Conservation (phyloP, 2,888 invertebrate species). For the Cataglyphis rosenhaueri region DNA sequence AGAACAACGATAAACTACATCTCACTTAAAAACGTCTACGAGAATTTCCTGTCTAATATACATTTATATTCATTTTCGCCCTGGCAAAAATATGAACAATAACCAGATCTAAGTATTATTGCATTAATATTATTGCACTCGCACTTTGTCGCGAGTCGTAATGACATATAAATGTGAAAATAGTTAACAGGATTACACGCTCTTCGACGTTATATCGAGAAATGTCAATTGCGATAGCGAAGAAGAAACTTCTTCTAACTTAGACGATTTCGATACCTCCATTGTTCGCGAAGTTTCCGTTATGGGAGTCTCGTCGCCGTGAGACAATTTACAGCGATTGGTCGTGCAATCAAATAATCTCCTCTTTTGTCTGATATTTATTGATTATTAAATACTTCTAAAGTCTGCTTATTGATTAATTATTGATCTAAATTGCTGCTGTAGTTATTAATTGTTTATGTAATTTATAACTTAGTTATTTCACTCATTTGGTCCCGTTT, state of each 20-base stretch:
- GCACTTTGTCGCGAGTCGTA: not conserved
- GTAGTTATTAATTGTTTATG: not conserved
- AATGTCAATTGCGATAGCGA: constrained; percentile 36
- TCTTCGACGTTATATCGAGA: constrained; percentile 8
- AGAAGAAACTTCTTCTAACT: constrained; percentile 57
- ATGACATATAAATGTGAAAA: not conserved
- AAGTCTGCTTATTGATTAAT: not conserved
- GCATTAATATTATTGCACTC: not conserved
- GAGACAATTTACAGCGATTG: constrained; percentile 41
- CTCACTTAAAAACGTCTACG: not conserved
- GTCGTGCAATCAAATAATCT: constrained; percentile 26
- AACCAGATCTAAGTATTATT: constrained; percentile 3
- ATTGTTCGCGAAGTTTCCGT: constrained; percentile 42
- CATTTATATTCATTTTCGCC: not conserved
- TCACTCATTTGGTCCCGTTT: not conserved
- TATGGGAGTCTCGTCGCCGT: constrained; percentile 26
- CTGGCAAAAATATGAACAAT: not conserved
- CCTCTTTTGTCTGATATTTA: not conserved
- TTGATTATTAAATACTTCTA: not conserved
- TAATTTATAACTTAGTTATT: not conserved
- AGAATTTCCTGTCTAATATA: not conserved
- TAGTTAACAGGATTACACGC: constrained; percentile 30
- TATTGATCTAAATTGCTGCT: not conserved
- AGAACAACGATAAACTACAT: constrained; percentile 14
- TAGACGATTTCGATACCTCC: constrained; percentile 29